Evolutionary conservation across 2,113 vertebrate genomes (phyloP), one percentile per base, ranked within the genome.

Genomic region (Dissostichus mawsoni): DNA sequence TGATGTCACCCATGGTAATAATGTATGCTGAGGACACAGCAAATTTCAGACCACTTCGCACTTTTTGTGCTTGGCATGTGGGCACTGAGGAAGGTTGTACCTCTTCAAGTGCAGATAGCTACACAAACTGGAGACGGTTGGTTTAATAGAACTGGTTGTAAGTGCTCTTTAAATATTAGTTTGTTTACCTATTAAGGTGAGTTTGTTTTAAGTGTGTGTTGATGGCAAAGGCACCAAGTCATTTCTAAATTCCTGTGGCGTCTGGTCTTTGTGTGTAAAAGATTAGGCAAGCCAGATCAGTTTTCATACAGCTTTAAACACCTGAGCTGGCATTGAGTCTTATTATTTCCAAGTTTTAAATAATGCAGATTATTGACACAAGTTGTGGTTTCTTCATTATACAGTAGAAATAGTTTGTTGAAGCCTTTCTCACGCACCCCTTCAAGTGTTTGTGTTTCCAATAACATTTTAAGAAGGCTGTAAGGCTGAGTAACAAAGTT

Each of bases 1-100:
- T 87, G 82, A 87, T 91, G 90, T 88, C 76, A 86, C 76, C 86
- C 7, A 14, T 44, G 65, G 84, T 90, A 89, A 87, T 86, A 89
- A 88, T 86, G 69, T 69, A 76, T 83, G 70, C 36, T 81, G 85
- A 85, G 90, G 89, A 89, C 69, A 64, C 83, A 73, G 87, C 84
- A 85, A 72, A 78, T 64, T 88, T 76, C 29, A 64, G 64, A 76
- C 78, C 81, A 73, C 79, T 89, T 80, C 79, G 84, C 80, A 73
- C 73, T 86, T 89, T 76, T 68, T 70, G 73, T 68, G 70, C 69
- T 64, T 83, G 79, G 74, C 71, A 78, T 86, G 58, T 86, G 70
- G 61, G 77, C 53, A 80, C 63, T 53, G 72, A 80, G 76, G 65
- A 74, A 86, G 83, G 61, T 80, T 80, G 68, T 77, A 84, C 74